phyloP scores from a whole-genome alignment of 2,888 invertebrate species.

The Sinohyriopsis cumingii region DNA sequence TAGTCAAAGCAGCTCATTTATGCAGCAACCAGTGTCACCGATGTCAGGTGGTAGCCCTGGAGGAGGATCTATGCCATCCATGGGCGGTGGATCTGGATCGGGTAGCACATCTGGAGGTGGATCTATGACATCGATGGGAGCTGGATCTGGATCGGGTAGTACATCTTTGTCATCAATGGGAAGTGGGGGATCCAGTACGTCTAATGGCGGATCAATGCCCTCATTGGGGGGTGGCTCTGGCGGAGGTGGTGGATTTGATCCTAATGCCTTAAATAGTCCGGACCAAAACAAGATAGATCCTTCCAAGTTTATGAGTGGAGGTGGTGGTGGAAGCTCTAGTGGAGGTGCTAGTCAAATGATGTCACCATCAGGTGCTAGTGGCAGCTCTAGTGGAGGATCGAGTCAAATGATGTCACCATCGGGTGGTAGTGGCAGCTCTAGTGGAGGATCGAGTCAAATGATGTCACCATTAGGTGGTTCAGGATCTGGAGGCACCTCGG shows the following conservation, averaged over 20 bases:
- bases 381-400: constrained; percentile 9
- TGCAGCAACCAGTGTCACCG: not conserved
- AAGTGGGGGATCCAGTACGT: not conserved
- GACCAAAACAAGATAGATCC: constrained; percentile 43
- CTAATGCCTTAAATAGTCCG: constrained; percentile 24
- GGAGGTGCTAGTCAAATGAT: constrained; percentile 1
- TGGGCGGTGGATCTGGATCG: constrained; percentile 3
- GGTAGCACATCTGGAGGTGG: constrained; percentile 3
- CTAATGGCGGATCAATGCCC: not conserved
- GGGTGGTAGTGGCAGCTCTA: constrained; percentile 12
- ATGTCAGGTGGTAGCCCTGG: not conserved
- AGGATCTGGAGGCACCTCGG: not conserved
- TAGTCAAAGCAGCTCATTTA: constrained; percentile 4
- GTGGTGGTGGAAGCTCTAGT: constrained; percentile 16
- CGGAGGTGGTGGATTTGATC: constrained; percentile 20
- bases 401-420: constrained; percentile 2
- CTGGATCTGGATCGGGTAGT: not conserved
- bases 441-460: constrained; percentile 18
- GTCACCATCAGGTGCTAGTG: constrained; percentile 9
- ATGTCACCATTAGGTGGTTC: constrained; percentile 12
- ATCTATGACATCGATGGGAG: not conserved
- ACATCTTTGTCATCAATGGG: not conserved
- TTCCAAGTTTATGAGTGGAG: constrained; percentile 28
- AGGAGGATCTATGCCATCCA: constrained; percentile 3
- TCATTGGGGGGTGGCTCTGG: constrained; percentile 15